These are phyloP conservation scores for Achlya flavicornis DNA, from an alignment of 2,888 invertebrate genomes.

Conservation along the genomic window DNA sequence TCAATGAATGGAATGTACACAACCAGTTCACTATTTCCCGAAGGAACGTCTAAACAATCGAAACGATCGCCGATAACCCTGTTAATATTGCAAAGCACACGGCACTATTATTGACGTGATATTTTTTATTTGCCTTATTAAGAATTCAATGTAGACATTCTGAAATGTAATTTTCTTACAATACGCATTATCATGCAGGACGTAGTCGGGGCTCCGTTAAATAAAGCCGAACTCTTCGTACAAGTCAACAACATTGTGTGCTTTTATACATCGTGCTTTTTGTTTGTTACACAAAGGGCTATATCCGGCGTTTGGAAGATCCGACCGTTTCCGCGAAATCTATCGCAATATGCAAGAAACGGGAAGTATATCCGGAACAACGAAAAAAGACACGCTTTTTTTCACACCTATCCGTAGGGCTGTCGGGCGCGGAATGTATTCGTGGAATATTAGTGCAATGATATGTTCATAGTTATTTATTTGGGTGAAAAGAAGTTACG, in stretches of 20 bases:
- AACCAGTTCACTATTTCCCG: neutral
- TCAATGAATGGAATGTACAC: neutral
- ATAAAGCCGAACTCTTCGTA: constrained; percentile 52
- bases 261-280: constrained; percentile 56
- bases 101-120: constrained; percentile 29
- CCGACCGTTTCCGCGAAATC: constrained; percentile 75
- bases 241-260: constrained; percentile 71
- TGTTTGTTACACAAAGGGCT: constrained; percentile 76
- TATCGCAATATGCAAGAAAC: constrained; percentile 77
- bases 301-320: constrained; percentile 73
- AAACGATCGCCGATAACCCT: constrained; percentile 1
- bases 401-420: constrained; percentile 58
- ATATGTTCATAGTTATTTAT: too few species aligned
- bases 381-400: constrained; percentile 59
- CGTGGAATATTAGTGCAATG: neutral
- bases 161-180: constrained; percentile 54
- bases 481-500: too few species aligned
- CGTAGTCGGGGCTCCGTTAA: constrained; percentile 55
- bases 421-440: constrained; percentile 32
- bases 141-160: constrained; percentile 49
- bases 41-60: constrained; percentile 1
- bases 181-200: constrained; percentile 57
- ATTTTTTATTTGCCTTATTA: constrained; percentile 42
- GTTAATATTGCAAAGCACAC: neutral
- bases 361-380: constrained; percentile 82